Base-by-base conservation (phyloP, 1,140 invertebrate genomes). In the Agraylea sexmaculata region DNA sequence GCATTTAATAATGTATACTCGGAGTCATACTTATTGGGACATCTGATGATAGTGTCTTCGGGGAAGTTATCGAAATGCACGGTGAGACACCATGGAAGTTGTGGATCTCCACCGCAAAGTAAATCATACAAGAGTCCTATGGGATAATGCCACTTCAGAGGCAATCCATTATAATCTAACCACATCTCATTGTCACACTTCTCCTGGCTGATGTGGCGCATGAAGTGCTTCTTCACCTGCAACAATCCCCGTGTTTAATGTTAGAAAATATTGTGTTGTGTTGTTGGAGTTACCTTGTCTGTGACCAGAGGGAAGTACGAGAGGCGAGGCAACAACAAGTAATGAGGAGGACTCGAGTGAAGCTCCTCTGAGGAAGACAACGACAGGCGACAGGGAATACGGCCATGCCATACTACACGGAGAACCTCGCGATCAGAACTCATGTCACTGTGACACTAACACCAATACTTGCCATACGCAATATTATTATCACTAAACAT, bases 261-360 rank as follows among this genome's bases (percentile, higher is more conserved):
- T 25, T n/a, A 25, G 7, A n/a, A 25, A n/a, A 6, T 25, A 25
- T n/a, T 7, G 23, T 25, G 23, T 25, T 7, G 23, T 25, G 23
- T 25, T 18, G 2, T 2, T 20, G 5, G 22, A 19, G 52, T 62
- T 68, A 88, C 87, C 77, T 96, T 97, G 56, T 96, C 92, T 27
- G 87, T 88, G 34, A 94, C 87, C 39, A 98, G 67, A 34, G 93
- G 90, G 67, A 99, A 91, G 66, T 98, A 99, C 61, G 83, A 90
- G 44, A 93, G 68, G 56, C 94, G 73, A 16, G 93, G 88, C 12
- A 97, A 82, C 85, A 98, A 92, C 41, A 95, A 67, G 68, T 89
- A 96, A 69, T 84, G 90, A 13, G 85, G 81, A 61, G 95, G 90
- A 22, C 90, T 90, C 50, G 82, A 77, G 57, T 87, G 83, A 8